These are phyloP conservation scores for Nomia melanderi DNA, from an alignment of 1,140 invertebrate species.

Conservation along the genomic window DNA sequence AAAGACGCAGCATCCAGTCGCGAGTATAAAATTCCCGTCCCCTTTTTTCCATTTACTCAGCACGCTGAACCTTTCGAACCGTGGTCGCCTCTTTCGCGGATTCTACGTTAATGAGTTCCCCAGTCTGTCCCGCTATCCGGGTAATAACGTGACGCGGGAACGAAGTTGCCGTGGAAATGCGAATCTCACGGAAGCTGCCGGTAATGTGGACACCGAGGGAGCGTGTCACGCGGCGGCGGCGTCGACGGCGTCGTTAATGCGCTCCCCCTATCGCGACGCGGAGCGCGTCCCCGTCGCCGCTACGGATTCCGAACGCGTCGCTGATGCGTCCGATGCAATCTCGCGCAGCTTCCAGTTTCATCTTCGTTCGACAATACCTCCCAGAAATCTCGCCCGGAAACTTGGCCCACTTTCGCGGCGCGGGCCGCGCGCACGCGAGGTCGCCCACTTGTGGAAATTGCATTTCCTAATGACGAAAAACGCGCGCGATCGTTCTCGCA, in stretches of 20 bases:
- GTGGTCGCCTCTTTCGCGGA: background rate
- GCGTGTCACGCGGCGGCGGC: too few relatives aligned
- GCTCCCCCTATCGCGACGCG: background rate
- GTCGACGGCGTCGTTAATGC: too few relatives aligned
- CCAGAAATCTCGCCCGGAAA: background rate
- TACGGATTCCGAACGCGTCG: conserved; percentile 8
- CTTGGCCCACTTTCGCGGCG: background rate
- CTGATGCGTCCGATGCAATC: conserved; percentile 1
- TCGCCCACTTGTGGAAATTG: conserved; percentile 9
- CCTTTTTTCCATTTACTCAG: too few relatives aligned
- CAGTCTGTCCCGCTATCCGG: background rate
- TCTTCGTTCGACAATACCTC: conserved; percentile 8
- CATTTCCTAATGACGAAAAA: conserved; percentile 2
- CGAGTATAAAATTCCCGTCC: too few relatives aligned
- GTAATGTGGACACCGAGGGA: background rate
- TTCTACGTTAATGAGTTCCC: background rate
- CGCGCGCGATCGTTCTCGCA: background rate
- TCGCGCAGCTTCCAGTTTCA: conserved; percentile 9
- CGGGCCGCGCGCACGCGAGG: too few relatives aligned
- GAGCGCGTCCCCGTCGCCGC: background rate
- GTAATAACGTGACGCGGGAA: background rate
- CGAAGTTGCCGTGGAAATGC: background rate
- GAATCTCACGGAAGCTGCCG: background rate
- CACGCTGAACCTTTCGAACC: too few relatives aligned
- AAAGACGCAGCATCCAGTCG: too few relatives aligned